Conservation (phyloP, 2,113 vertebrate species). For the Cricetomys ansorgei region DNA sequence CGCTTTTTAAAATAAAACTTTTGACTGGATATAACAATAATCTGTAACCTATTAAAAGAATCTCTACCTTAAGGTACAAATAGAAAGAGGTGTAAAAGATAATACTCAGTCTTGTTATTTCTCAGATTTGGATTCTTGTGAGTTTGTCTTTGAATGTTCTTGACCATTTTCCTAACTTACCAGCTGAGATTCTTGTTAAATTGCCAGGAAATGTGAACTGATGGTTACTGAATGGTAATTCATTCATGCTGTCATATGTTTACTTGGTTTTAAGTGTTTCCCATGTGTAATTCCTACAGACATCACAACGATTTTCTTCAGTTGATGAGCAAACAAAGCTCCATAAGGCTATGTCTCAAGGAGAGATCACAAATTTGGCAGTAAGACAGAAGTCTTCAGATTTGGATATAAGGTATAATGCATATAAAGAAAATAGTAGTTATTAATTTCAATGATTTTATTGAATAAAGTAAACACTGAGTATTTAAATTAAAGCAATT, state of each 20-base stretch:
- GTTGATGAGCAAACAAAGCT: conserved; percentile 89
- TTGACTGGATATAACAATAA: conserved; percentile 24
- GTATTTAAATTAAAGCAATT: conserved; percentile 29
- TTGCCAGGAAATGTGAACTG: conserved; percentile 18
- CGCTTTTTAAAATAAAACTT: conserved; percentile 32
- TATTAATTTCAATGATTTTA: conserved; percentile 5
- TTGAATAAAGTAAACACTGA: conserved; percentile 20
- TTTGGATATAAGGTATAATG: conserved; percentile 91
- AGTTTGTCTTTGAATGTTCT: conserved; percentile 45
- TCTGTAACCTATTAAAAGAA: conserved; percentile 35
- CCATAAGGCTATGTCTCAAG: conserved; percentile 95
- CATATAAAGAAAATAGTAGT: background rate
- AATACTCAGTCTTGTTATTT: background rate
- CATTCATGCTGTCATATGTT: background rate
- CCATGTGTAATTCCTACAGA: conserved; percentile 83
- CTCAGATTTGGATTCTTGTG: conserved; percentile 1
- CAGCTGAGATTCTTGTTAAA: conserved; percentile 27
- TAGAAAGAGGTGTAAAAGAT: conserved; percentile 11
- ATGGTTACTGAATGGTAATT: conserved; percentile 21
- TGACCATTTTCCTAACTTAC: conserved; percentile 46
- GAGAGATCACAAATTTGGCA: conserved; percentile 91
- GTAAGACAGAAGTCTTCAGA: conserved; percentile 88
- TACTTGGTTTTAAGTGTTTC: conserved; percentile 60
- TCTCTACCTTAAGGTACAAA: background rate
- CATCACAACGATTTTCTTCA: conserved; percentile 86